Conservation (phyloP, 2,113 vertebrate genomes). For the Gadus macrocephalus region DNA sequence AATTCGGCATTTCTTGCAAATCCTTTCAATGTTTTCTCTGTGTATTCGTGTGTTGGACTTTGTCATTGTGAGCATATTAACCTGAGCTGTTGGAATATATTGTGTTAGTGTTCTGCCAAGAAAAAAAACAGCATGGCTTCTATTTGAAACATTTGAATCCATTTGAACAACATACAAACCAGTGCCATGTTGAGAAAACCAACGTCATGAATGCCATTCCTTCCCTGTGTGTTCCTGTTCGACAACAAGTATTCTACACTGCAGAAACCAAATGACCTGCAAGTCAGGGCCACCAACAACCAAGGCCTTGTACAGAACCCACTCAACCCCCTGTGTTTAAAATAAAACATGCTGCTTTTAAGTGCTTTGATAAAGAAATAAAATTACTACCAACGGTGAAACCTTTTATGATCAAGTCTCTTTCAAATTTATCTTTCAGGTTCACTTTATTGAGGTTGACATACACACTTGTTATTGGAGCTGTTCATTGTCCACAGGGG, state of each 20-base stretch:
- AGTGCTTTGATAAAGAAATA: constrained; percentile 71
- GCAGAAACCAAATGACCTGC: constrained; percentile 39
- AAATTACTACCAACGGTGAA: constrained; percentile 51
- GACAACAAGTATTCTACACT: constrained; percentile 49
- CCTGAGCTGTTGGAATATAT: constrained; percentile 18
- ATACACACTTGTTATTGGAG: background rate
- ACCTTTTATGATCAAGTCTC: background rate
- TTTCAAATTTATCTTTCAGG: no score
- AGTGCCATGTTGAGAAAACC: constrained; percentile 29
- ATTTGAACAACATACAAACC: constrained; percentile 27
- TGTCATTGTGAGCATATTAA: constrained; percentile 16
- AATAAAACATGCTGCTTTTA: constrained; percentile 59
- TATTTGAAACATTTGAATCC: constrained; percentile 28
- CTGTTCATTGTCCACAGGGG: background rate
- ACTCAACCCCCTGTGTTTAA: constrained; percentile 53
- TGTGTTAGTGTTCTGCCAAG: constrained; percentile 36
- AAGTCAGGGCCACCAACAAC: constrained; percentile 5
- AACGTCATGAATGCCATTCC: constrained; percentile 27
- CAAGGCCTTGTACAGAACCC: constrained; percentile 52
- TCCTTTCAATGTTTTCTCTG: constrained; percentile 31
- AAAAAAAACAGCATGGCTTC: constrained; percentile 37
- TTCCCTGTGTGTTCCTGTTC: constrained; percentile 38
- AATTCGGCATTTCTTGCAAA: constrained; percentile 40
- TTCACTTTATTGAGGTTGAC: background rate
- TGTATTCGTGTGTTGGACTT: constrained; percentile 54